These are phyloP conservation scores for Myripristis murdjan DNA, from an alignment of 2,797 vertebrate genomes.

Conservation along the genomic window DNA sequence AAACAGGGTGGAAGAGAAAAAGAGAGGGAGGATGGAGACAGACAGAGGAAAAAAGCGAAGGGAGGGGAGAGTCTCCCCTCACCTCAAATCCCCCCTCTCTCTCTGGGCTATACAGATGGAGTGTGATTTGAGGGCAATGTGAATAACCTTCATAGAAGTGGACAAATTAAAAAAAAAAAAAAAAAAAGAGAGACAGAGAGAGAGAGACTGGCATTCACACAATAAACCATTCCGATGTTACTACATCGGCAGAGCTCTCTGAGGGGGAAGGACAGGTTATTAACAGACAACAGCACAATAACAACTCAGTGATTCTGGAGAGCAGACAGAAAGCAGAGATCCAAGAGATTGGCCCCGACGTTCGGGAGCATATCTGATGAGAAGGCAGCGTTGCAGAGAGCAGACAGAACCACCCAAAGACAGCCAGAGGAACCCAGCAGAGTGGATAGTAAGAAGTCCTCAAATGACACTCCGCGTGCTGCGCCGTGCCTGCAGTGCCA, in stretches of 20 bases:
- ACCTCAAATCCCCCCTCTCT: constrained; percentile 23
- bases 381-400: constrained; percentile 56
- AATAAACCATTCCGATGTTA: constrained; percentile 24
- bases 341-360: constrained; percentile 40
- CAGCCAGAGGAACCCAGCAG: constrained; percentile 49
- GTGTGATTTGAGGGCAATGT: constrained; percentile 63
- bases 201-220: constrained; percentile 7
- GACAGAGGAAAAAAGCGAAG: constrained; percentile 17
- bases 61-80: constrained; percentile 11
- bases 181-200: no score
- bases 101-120: constrained; percentile 33
- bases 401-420: constrained; percentile 61
- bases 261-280: constrained; percentile 32
- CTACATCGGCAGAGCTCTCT: constrained; percentile 35
- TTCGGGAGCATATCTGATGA: constrained; percentile 54
- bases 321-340: constrained; percentile 51
- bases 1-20: constrained; percentile 55
- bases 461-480: constrained; percentile 64
- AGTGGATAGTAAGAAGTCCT: constrained; percentile 64
- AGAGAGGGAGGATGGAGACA: constrained; percentile 51
- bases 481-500: constrained; percentile 57
- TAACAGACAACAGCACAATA: constrained; percentile 15
- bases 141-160: constrained; percentile 64
- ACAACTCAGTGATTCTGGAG: constrained; percentile 31
- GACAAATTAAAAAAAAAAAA: constrained; percentile 32